These are phyloP conservation scores for Corythoichthys intestinalis DNA, from an alignment of 2,113 vertebrate genomes.

Conservation along the genomic window DNA sequence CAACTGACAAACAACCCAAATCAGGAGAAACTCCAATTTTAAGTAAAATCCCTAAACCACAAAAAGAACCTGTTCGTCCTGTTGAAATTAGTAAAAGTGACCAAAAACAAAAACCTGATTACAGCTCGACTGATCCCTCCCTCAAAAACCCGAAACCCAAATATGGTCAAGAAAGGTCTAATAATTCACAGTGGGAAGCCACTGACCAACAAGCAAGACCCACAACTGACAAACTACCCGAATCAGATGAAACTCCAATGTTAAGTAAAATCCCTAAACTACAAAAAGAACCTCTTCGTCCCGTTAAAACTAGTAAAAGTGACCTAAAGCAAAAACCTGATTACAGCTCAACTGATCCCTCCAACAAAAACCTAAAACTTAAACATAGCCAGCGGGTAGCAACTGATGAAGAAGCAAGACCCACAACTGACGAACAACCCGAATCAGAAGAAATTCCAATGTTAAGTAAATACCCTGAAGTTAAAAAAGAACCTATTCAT, in stretches of 20 bases:
- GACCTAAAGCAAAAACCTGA: slow-evolving; percentile 2
- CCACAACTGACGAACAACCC: too few species aligned
- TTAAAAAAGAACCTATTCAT: too few species aligned
- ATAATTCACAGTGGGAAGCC: slow-evolving; percentile 10
- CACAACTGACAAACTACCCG: background rate
- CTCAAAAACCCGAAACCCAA: background rate
- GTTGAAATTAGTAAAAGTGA: background rate
- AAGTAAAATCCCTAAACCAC: too few species aligned
- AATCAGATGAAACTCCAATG: background rate
- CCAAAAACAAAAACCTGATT: slow-evolving; percentile 16
- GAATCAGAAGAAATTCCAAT: too few species aligned
- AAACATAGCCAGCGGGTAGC: too few species aligned
- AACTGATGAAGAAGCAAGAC: too few species aligned
- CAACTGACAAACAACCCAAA: too few species aligned
- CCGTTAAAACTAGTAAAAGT: slow-evolving; percentile 8
- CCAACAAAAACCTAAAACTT: too few species aligned
- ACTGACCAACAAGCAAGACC: slow-evolving; percentile 4
- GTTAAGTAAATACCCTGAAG: too few species aligned
- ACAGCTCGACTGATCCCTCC: background rate
- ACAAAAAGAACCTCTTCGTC: background rate
- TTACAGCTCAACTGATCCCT: too few species aligned
- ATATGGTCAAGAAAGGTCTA: background rate
- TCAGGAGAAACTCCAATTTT: too few species aligned
- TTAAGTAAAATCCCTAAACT: slow-evolving; percentile 15
- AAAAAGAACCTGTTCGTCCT: too few species aligned